Conservation (phyloP, 1,140 invertebrate species). For the Drosophila guanche region DNA sequence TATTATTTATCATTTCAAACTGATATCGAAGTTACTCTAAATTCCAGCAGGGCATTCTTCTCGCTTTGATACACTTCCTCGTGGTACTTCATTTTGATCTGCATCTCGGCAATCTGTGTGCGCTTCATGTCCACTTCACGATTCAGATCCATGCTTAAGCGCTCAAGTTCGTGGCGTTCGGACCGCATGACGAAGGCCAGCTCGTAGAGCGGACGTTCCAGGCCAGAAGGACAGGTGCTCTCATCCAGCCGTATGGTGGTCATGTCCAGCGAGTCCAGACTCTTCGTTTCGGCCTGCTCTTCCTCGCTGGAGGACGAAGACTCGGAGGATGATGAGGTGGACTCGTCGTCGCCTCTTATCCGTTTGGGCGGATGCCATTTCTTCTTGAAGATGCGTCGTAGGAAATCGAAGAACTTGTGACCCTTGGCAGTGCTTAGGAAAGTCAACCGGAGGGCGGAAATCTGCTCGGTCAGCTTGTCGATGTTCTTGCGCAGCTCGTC, state of each 20-base stretch:
- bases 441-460: constrained; percentile 84
- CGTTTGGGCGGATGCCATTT: constrained; percentile 87
- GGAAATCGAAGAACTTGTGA: constrained; percentile 90
- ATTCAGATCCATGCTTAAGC: constrained; percentile 82
- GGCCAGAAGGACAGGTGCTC: constrained; percentile 89
- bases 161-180: constrained; percentile 85
- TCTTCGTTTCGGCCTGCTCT: constrained; percentile 86
- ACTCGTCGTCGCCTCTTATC: constrained; percentile 56
- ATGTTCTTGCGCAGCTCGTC: constrained; percentile 86
- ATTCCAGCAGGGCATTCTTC: constrained; percentile 60
- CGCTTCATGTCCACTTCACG: constrained; percentile 83
- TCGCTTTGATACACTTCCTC: constrained; percentile 67
- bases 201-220: constrained; percentile 88
- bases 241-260: constrained; percentile 88
- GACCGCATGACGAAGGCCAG: constrained; percentile 86
- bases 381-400: constrained; percentile 91
- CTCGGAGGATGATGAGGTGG: constrained; percentile 64
- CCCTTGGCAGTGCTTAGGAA: constrained; percentile 87
- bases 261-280: constrained; percentile 86
- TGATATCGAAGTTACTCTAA: constrained; percentile 41
- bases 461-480: constrained; percentile 85
- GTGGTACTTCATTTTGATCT: constrained; percentile 68
- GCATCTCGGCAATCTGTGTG: constrained; percentile 77
- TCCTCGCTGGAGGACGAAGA: constrained; percentile 85
- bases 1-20: no score